phyloP scores from a whole-genome alignment of 2,888 invertebrate genomes.

The Cacoxenus indagator region DNA sequence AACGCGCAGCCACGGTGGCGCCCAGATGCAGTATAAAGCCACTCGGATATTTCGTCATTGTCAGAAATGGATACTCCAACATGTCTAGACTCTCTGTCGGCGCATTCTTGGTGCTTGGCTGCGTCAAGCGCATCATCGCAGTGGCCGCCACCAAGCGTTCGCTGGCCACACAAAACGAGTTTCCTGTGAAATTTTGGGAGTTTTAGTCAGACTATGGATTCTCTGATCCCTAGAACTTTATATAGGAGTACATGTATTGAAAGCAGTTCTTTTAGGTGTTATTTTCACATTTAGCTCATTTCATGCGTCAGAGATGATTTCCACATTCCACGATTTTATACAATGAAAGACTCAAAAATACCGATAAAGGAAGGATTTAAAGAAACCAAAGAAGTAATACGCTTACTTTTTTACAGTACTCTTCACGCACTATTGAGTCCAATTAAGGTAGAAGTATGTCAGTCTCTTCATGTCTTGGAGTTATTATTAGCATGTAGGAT shows the following conservation, averaged over 20 bases:
- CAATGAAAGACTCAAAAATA: not conserved
- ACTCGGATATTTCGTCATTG: slow-evolving; percentile 89
- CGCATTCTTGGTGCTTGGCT: slow-evolving; percentile 74
- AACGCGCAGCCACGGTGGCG: slow-evolving; percentile 87
- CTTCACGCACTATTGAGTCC: too few relatives aligned
- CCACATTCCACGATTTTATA: not conserved
- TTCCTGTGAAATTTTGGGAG: slow-evolving; percentile 73
- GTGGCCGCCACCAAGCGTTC: slow-evolving; percentile 74
- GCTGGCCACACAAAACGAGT: slow-evolving; percentile 79
- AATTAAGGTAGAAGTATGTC: too few relatives aligned
- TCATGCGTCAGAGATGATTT: not conserved
- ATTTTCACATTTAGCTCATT: not conserved
- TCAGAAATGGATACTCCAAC: slow-evolving; percentile 96
- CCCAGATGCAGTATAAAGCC: slow-evolving; percentile 92
- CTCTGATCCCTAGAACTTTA: not conserved
- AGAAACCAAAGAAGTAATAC: not conserved
- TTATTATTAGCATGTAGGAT: too few relatives aligned
- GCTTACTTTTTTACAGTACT: not conserved
- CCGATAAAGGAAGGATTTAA: not conserved
- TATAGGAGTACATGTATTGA: not conserved
- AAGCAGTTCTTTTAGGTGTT: not conserved
- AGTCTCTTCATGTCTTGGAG: too few relatives aligned
- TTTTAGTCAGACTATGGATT: not conserved
- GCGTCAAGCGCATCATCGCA: slow-evolving; percentile 74
- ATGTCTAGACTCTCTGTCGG: slow-evolving; percentile 84